Percentiles rank a stretch among this genome's conserved stretches.
These are phyloP conservation scores for Sinelater perroti DNA, from an alignment of 2,888 invertebrate genomes.

Conservation along the genomic window DNA sequence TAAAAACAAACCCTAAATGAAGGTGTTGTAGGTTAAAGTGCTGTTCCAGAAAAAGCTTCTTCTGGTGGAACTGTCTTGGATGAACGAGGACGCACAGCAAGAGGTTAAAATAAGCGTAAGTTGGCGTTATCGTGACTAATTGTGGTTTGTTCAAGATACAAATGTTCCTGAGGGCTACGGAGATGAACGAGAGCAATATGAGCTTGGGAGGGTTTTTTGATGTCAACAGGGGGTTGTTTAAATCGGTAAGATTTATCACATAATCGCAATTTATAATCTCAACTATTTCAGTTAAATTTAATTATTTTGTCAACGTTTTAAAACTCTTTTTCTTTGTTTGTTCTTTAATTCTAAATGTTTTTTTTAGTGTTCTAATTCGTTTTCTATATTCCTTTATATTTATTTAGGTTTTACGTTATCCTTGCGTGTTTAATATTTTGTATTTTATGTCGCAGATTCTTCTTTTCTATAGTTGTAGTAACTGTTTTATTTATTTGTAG, in stretches of 20 bases:
- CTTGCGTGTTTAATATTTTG: too few relatives aligned
- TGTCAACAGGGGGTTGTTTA: conserved; percentile 76
- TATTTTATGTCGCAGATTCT: too few relatives aligned
- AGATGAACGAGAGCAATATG: conserved; percentile 80
- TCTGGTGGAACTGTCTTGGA: conserved; percentile 78
- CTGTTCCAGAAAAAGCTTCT: conserved; percentile 78
- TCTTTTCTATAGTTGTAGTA: too few relatives aligned
- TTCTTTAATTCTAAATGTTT: too few relatives aligned
- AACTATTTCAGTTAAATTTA: not conserved
- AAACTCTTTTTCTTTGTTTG: not conserved
- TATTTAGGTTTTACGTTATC: too few relatives aligned
- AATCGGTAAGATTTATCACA: conserved; percentile 68
- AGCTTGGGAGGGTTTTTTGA: conserved; percentile 78
- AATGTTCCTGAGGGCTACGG: conserved; percentile 79
- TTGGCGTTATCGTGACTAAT: not conserved
- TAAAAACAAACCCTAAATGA: not conserved
- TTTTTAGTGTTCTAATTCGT: too few relatives aligned
- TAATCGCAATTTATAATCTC: too few relatives aligned
- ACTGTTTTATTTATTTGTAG: too few relatives aligned
- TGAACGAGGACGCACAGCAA: conserved; percentile 79
- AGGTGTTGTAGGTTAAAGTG: conserved; percentile 65
- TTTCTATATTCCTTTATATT: too few relatives aligned
- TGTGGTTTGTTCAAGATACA: conserved; percentile 69
- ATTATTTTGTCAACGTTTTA: too few relatives aligned
- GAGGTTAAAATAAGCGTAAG: too few relatives aligned